A percentile compares a stretch with the other conserved stretches of the same genome.
Evolutionary conservation across 1,140 invertebrate genomes (phyloP).

Genomic region (Thrips palmi): DNA sequence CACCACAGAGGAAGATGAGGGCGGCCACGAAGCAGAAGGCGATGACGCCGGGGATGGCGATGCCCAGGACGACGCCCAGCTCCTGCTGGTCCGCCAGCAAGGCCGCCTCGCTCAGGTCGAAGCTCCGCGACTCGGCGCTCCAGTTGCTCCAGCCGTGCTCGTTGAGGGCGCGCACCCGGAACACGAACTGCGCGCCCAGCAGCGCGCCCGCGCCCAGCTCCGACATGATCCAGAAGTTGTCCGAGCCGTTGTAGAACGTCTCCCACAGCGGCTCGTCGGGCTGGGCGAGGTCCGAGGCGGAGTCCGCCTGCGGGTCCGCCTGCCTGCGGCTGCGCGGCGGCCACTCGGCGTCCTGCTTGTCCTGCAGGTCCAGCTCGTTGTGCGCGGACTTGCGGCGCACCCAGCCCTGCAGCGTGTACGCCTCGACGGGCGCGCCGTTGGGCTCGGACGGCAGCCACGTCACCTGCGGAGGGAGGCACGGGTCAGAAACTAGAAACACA

Average conservation of each 20-base stretch:
- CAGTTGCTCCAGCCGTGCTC: conserved; percentile 52
- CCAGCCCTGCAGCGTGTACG: conserved; percentile 41
- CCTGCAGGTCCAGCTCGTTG: too few relatives aligned
- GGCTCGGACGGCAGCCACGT: conserved; percentile 46
- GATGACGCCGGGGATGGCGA: conserved; percentile 29
- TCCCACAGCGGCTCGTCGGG: too few relatives aligned
- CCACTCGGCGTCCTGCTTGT: conserved; percentile 19
- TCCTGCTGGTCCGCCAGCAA: conserved; percentile 35
- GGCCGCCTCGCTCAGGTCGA: conserved; percentile 31
- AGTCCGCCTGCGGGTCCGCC: too few relatives aligned
- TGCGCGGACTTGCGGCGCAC: too few relatives aligned
- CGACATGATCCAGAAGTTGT: conserved; percentile 59
- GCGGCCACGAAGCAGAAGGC: conserved; percentile 20
- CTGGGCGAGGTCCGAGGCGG: conserved; percentile 12
- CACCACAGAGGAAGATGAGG: conserved; percentile 27
- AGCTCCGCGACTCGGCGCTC: conserved; percentile 35
- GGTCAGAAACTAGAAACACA: too few relatives aligned
- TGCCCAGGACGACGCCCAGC: conserved; percentile 34
- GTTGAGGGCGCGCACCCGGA: conserved; percentile 62
- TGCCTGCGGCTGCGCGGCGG: too few relatives aligned
- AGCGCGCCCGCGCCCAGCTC: conserved; percentile 35
- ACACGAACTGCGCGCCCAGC: conserved; percentile 43
- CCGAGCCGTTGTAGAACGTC: conserved; percentile 24
- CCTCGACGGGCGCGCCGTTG: conserved; percentile 39
- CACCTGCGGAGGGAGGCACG: too few relatives aligned